Conservation (phyloP, 35 echinoderm and acorn worm genomes). For the Chiridota heheva region DNA sequence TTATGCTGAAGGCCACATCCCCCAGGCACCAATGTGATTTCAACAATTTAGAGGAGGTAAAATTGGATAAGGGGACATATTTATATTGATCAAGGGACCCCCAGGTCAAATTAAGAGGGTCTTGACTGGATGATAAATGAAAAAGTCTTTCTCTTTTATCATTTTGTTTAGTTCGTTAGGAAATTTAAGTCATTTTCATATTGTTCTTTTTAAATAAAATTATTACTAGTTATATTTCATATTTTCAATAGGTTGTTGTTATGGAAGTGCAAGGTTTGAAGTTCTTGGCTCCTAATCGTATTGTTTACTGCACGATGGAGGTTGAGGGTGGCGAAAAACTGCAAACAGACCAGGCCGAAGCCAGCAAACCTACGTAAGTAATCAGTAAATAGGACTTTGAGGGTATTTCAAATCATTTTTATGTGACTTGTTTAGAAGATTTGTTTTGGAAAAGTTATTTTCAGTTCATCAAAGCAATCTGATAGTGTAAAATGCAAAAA, state of each 20-base stretch:
- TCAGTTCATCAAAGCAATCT: too few species aligned
- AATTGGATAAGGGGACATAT: too few species aligned
- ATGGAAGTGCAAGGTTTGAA: slow-evolving; percentile 99
- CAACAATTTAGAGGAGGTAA: too few species aligned
- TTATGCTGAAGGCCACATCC: too few species aligned
- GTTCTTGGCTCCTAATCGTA: slow-evolving; percentile 92
- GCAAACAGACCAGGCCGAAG: slow-evolving; percentile 98
- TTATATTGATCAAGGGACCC: too few species aligned
- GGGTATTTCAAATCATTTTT: too few species aligned
- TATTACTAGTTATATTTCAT: not conserved
- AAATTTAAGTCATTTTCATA: too few species aligned
- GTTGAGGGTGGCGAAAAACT: slow-evolving; percentile 97
- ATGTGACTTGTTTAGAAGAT: not conserved
- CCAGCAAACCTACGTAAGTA: slow-evolving; percentile 99
- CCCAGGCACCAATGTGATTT: too few species aligned
- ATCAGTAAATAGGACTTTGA: not conserved
- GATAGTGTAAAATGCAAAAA: too few species aligned
- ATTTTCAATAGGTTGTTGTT: slow-evolving; percentile 71
- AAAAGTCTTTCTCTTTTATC: not conserved
- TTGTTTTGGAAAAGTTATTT: not conserved
- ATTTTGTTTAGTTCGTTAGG: not conserved
- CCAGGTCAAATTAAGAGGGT: too few species aligned
- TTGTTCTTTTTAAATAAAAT: too few species aligned
- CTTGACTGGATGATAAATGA: too few species aligned
- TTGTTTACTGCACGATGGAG: slow-evolving; percentile 98